Evolutionary conservation across 2,113 vertebrate genomes (phyloP).

Genomic region (Ibidorhyncha struthersii): DNA sequence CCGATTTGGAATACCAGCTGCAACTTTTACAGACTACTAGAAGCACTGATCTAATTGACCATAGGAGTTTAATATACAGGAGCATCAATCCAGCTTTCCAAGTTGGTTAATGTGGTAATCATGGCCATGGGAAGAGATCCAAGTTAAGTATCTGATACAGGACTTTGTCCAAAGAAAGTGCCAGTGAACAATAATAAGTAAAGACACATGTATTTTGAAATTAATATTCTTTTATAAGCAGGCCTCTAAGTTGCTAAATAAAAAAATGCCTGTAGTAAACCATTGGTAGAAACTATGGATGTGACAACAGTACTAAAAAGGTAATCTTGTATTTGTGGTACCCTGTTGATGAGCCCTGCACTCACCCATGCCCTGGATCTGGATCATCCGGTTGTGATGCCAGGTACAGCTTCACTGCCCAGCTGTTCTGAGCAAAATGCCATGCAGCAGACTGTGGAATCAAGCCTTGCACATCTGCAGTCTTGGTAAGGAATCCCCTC

Average conservation of each 20-base stretch:
- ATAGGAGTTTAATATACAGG: not conserved
- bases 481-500: constrained; percentile 40
- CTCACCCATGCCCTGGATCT: not conserved
- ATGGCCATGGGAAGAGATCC: not conserved
- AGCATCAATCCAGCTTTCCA: not conserved
- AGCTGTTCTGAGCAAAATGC: not conserved
- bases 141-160: not conserved
- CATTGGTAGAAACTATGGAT: not conserved
- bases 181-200: not conserved
- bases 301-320: not conserved
- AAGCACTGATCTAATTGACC: not conserved
- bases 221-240: not conserved
- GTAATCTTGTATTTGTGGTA: not conserved
- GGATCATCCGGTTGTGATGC: fast-evolving
- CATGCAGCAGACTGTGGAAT: not conserved
- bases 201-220: not conserved
- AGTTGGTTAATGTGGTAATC: not conserved
- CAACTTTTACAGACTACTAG: not conserved
- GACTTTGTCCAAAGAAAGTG: not conserved
- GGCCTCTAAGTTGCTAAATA: not conserved
- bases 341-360: not conserved
- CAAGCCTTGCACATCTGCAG: not conserved
- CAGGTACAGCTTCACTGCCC: not conserved
- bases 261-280: not conserved
- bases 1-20: not conserved